Conservation (phyloP, 2,888 invertebrate genomes). For the Hetaerina titia region DNA sequence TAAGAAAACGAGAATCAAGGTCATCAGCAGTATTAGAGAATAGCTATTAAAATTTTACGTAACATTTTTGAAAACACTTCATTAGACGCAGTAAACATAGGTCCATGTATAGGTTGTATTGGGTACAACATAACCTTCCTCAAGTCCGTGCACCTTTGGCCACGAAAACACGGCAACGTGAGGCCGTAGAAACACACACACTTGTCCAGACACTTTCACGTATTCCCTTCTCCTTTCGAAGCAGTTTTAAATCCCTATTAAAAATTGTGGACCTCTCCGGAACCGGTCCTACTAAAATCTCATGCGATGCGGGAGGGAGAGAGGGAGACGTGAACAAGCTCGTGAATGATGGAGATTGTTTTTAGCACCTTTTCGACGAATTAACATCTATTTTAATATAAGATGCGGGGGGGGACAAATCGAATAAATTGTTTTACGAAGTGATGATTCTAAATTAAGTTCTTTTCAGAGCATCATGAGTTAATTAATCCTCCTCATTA, state of each 20-base stretch:
- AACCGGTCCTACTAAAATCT: constrained; percentile 45
- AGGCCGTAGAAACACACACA: neutral
- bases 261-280: neutral
- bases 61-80: no score
- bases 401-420: neutral
- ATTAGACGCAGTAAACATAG: no score
- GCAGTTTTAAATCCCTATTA: constrained; percentile 56
- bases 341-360: neutral
- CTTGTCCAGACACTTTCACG: neutral
- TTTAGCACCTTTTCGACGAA: neutral
- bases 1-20: no score
- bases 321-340: neutral
- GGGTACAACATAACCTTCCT: constrained; percentile 51
- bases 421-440: neutral
- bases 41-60: no score
- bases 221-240: neutral
- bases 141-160: constrained; percentile 28
- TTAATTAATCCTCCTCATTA: neutral
- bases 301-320: neutral
- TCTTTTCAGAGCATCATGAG: neutral
- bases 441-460: neutral
- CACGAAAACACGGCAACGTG: neutral
- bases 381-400: neutral
- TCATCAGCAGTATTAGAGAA: no score
- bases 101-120: neutral